phyloP scores from a whole-genome alignment of 2,113 vertebrate species.

The Rallus limicola region DNA sequence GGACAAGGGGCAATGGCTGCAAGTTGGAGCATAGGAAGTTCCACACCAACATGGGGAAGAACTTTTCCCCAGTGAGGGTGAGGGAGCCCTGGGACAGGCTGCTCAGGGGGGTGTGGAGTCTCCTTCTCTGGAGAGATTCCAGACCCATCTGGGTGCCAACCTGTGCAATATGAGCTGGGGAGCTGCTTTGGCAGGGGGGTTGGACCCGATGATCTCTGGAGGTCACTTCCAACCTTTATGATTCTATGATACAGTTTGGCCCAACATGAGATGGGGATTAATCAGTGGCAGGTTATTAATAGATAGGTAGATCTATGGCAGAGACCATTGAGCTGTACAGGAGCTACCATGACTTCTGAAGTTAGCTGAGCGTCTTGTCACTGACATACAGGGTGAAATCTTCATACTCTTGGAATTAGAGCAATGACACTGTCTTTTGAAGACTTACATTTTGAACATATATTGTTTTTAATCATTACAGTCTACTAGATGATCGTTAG shows the following conservation, averaged over 20 bases:
- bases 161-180: too few species aligned
- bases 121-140: too few species aligned
- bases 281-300: neutral
- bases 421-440: accelerated
- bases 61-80: too few species aligned
- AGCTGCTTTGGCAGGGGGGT: too few species aligned
- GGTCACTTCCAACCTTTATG: too few species aligned
- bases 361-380: neutral
- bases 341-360: neutral
- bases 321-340: neutral
- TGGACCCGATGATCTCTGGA: too few species aligned
- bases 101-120: too few species aligned
- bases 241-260: neutral
- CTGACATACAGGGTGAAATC: neutral
- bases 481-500: neutral
- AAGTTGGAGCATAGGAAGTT: too few species aligned
- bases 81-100: too few species aligned
- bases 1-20: too few species aligned
- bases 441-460: neutral
- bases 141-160: too few species aligned
- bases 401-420: neutral
- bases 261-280: neutral
- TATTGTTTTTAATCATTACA: neutral
- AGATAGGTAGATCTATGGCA: neutral
- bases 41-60: too few species aligned